phyloP scores from a whole-genome alignment of 2,113 vertebrate species.

The Corythornis cristatus region DNA sequence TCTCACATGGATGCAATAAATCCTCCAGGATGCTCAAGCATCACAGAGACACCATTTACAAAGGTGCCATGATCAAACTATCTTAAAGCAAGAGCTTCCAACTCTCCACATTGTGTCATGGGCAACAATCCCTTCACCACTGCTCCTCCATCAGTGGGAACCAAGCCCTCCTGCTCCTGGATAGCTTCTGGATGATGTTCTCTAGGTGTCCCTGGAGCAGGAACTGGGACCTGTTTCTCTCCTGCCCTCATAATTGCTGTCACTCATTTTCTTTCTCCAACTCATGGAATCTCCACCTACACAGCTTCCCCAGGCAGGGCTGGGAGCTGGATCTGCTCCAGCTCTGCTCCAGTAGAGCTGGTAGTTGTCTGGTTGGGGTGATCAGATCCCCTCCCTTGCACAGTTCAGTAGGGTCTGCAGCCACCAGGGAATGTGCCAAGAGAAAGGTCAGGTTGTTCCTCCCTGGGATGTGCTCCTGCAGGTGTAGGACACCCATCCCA shows the following conservation, averaged over 20 bases:
- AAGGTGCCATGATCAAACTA: not conserved
- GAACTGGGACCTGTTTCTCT: fast-evolving
- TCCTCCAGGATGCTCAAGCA: not conserved
- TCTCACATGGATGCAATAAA: not conserved
- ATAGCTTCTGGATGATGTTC: not conserved
- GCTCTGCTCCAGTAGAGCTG: not conserved
- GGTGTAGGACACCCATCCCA: fast-evolving
- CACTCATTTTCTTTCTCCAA: not conserved
- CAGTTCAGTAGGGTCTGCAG: fast-evolving
- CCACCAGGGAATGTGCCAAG: fast-evolving
- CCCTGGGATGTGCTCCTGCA: fast-evolving
- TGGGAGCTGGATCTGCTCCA: not conserved
- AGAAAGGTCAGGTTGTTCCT: not conserved
- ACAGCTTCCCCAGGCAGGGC: not conserved
- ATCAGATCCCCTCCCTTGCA: fast-evolving
- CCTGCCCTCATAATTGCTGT: fast-evolving
- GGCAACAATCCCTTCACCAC: not conserved
- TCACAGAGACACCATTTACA: too few relatives aligned
- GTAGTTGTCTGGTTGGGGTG: not conserved
- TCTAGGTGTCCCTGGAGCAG: not conserved
- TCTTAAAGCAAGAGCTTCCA: not conserved
- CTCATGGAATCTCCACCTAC: not conserved
- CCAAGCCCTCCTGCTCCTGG: not conserved
- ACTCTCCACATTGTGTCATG: fast-evolving
- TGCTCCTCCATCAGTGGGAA: not conserved